Evolutionary conservation across 2,888 invertebrate species (phyloP), one percentile per base, ranked within the genome.

Genomic region (Hyposoter didymator): DNA sequence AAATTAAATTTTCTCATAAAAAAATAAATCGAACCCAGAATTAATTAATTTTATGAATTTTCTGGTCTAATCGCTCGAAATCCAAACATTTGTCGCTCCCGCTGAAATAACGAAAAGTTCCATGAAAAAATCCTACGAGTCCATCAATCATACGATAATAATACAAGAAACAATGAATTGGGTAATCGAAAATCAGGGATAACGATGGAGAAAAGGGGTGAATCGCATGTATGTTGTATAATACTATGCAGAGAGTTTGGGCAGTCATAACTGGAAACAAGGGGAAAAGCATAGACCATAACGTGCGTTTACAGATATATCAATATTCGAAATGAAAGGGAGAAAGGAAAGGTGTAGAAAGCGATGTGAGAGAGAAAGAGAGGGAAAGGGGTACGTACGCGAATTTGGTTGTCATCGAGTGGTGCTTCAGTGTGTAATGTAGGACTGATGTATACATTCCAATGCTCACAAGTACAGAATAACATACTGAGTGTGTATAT

Each of bases 371-470:
- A 49, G 49, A 7, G 19, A 55, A 47, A 72, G 52, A 55, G 62
- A 67, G 64, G 59, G 45, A 39, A 39, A 66, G 22, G 39, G 49
- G 59, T 45, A 52, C 67, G 45, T 52, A 74, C 83, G 80, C 81
- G 85, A 83, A 86, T 83, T 86, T 52, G 80, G 83, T 80, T 86
- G 85, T 86, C 85, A 84, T 86, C 85, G 85, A 81, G 78, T 75
- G 70, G 74, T 78, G 85, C 82, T 86, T 81, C 55, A 59, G 75
- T 55, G 74, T 79, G 74, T 74, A 86, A 67, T 76, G 74, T 73
- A 73, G 69, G 73, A 75, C 76, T 67, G 80, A 73, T 84, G 80
- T 86, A 88, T 90, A 88, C 85, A 79, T 85, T 87, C 87, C 87
- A 87, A 82, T 86, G 88, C 84, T 73, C 78, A 74, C 83, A 75